Percentiles rank a stretch among this genome's conserved stretches.
phyloP scores from a whole-genome alignment of 2,113 vertebrate genomes.

The Tachysurus vachellii region DNA sequence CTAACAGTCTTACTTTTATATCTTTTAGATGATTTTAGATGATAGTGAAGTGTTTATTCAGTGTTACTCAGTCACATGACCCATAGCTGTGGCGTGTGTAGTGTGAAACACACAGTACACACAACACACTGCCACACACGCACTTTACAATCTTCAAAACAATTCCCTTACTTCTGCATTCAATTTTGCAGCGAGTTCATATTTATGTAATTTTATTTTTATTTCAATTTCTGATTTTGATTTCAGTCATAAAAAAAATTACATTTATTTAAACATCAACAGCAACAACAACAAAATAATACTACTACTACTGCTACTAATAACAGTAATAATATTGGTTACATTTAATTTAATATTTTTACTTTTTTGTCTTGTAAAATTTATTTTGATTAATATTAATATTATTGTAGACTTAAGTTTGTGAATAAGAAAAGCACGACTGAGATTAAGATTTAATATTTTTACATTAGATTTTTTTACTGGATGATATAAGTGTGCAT shows the following conservation, averaged over 20 bases:
- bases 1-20: conserved; percentile 3
- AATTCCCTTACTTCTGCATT: background rate
- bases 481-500: background rate
- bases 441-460: background rate
- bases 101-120: background rate
- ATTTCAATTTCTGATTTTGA: background rate
- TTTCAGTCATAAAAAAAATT: background rate
- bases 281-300: too few relatives aligned
- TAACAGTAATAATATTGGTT: too few relatives aligned
- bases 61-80: background rate
- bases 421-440: background rate
- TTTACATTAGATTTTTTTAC: background rate
- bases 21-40: background rate
- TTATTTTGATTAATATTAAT: too few relatives aligned
- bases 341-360: too few relatives aligned
- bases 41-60: background rate
- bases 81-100: background rate
- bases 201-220: background rate
- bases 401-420: background rate
- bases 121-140: background rate
- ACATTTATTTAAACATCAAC: background rate
- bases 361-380: too few relatives aligned
- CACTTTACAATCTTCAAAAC: background rate
- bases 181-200: background rate
- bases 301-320: too few relatives aligned